These are phyloP conservation scores for Spondyliosoma cantharus DNA, from an alignment of 2,797 vertebrate genomes.

Conservation along the genomic window DNA sequence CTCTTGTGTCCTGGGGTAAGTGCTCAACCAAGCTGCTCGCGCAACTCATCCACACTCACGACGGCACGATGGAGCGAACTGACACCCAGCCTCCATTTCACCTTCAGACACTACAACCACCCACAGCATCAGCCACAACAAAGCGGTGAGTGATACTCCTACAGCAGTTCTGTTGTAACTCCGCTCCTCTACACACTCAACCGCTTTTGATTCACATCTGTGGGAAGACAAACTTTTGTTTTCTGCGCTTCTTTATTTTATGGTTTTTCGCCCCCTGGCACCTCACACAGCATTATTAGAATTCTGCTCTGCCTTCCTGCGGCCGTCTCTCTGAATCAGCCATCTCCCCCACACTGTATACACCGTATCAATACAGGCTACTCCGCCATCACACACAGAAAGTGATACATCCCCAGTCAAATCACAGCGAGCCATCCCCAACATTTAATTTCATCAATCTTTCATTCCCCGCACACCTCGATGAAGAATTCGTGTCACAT, in stretches of 20 bases:
- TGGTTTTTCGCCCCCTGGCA: conserved; percentile 60
- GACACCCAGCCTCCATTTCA: conserved; percentile 70
- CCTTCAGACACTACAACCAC: conserved; percentile 65
- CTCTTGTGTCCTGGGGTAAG: conserved; percentile 49
- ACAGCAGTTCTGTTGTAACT: conserved; percentile 33
- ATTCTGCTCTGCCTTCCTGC: conserved; percentile 71
- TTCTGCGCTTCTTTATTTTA: conserved; percentile 51
- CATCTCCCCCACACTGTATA: conserved; percentile 60
- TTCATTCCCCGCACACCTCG: conserved; percentile 39
- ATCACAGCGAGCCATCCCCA: conserved; percentile 40
- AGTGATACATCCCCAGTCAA: conserved; percentile 43
- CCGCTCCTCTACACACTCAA: conserved; percentile 35
- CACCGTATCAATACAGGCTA: conserved; percentile 44
- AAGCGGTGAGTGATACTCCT: conserved; percentile 47
- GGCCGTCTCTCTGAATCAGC: conserved; percentile 72
- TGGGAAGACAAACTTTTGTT: conserved; percentile 41
- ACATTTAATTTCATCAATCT: conserved; percentile 55
- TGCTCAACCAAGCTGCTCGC: conserved; percentile 19
- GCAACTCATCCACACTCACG: conserved; percentile 29
- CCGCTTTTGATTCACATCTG: conserved; percentile 53
- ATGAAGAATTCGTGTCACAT: conserved; percentile 32
- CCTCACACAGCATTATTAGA: conserved; percentile 74
- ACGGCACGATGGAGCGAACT: conserved; percentile 54
- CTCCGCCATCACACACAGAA: conserved; percentile 30
- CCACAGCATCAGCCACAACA: conserved; percentile 61